Evolutionary conservation across 2,797 vertebrate genomes (phyloP).

Genomic region (Benthosema pterotum): DNA sequence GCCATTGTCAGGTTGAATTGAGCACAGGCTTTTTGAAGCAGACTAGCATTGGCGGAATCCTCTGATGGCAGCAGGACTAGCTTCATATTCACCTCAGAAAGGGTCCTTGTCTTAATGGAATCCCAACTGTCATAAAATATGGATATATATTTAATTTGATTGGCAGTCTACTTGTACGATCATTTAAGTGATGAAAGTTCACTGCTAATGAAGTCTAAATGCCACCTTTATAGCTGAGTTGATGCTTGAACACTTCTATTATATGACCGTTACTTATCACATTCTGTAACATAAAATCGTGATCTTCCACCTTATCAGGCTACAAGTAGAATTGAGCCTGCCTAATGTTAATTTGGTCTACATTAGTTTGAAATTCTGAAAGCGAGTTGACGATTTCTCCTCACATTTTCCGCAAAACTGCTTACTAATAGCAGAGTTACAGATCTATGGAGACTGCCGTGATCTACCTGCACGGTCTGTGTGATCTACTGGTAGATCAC

Average conservation of each 20-base stretch:
- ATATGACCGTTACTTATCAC: background rate
- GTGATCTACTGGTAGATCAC: too few species aligned
- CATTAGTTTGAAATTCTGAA: too few species aligned
- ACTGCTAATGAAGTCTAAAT: slow-evolving; percentile 37
- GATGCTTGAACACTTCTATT: too few species aligned
- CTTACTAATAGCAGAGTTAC: too few species aligned
- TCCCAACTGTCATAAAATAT: slow-evolving; percentile 1
- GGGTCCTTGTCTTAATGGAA: slow-evolving; percentile 10
- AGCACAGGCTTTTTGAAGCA: slow-evolving; percentile 1
- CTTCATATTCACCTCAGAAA: slow-evolving; percentile 28
- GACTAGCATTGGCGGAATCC: slow-evolving; percentile 23
- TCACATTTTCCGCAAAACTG: too few species aligned
- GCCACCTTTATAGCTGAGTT: slow-evolving; percentile 22
- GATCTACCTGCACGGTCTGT: too few species aligned
- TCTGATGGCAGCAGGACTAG: slow-evolving; percentile 29
- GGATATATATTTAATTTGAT: slow-evolving; percentile 19
- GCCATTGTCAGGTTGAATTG: slow-evolving; percentile 1
- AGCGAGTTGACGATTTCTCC: too few species aligned
- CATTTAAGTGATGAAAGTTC: slow-evolving; percentile 31
- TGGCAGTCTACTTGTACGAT: slow-evolving; percentile 2
- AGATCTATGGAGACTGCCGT: too few species aligned
- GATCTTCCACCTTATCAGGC: too few species aligned
- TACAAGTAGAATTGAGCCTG: too few species aligned
- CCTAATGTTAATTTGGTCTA: too few species aligned
- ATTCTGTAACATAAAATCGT: slow-evolving; percentile 17